Evolutionary conservation across 1,140 invertebrate species (phyloP).

Genomic region (Agraylea sexmaculata): DNA sequence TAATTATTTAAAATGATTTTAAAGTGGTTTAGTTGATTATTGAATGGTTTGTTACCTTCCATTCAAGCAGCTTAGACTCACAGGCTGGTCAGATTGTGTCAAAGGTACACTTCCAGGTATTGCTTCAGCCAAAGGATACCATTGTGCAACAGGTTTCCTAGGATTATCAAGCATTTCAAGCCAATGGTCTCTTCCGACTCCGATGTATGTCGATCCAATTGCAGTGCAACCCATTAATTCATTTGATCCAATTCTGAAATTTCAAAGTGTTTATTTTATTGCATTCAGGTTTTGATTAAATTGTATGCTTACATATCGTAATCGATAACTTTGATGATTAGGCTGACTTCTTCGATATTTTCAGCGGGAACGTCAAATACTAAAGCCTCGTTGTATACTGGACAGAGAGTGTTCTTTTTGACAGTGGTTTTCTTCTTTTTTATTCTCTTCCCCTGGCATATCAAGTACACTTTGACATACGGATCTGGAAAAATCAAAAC

Average conservation of each 20-base stretch:
- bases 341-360: slow-evolving; percentile 68
- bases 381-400: slow-evolving; percentile 79
- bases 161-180: slow-evolving; percentile 78
- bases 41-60: slow-evolving; percentile 42
- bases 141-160: slow-evolving; percentile 72
- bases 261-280: neutral
- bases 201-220: slow-evolving; percentile 64
- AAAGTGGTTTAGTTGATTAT: too few relatives aligned
- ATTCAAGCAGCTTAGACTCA: slow-evolving; percentile 52
- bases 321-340: slow-evolving; percentile 80
- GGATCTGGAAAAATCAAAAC: slow-evolving; percentile 45
- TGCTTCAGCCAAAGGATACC: slow-evolving; percentile 67
- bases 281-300: neutral
- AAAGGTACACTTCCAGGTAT: slow-evolving; percentile 45
- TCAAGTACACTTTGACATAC: slow-evolving; percentile 72
- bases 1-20: too few relatives aligned
- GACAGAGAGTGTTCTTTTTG: slow-evolving; percentile 69
- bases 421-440: slow-evolving; percentile 89
- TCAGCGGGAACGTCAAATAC: slow-evolving; percentile 66
- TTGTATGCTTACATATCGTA: slow-evolving; percentile 62
- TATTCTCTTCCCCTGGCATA: slow-evolving; percentile 61
- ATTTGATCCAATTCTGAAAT: slow-evolving; percentile 67
- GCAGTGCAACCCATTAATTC: slow-evolving; percentile 76
- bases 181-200: slow-evolving; percentile 79
- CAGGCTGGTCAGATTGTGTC: slow-evolving; percentile 41